Base-by-base conservation (phyloP, 2,113 vertebrate genomes). In the Mesitornis unicolor region DNA sequence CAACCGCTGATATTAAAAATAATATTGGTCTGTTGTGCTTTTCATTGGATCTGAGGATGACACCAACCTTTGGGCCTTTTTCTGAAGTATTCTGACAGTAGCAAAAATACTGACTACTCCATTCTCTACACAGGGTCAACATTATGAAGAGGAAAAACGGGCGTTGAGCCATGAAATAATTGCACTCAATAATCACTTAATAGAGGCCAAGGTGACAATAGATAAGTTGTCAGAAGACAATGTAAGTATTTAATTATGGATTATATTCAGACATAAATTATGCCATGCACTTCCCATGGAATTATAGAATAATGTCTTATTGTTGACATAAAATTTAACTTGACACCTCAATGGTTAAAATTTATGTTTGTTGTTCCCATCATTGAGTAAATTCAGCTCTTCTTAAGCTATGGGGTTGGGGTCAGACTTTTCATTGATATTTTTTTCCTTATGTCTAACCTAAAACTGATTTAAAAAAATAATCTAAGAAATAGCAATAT, bases 161-260 rank as follows among this genome's bases (percentile, higher is more conserved):
- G 98, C 99, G 24, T 98, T 99, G 94, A 99, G 98, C 95, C 98
- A 99, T 22, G 99, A 99, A 98, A 99, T 99, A 70, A 98, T 99
- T 35, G 98, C 99, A 83, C 99, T 99, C 95, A 99, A 99, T 96
- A 99, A 99, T 96, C 99, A 99, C 96, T 98, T 99, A 93, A 98
- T 99, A 98, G 99, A 99, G 96, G 99, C 99, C 65, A 99, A 99
- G 97, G 98, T 99, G 97, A 99, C 99, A 31, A 99, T 99, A 67
- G 98, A 99, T 96, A 99, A 99, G 97, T 98, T 99, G 85, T 98
- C 98, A 63, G 99, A 99, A 97, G 99, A 99, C 97, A 99, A 99
- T 24, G 99, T 99, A 98, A 99, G 99, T 99, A 95, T 87, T 83
- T 84, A 65, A 90, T 61, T 71, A 63, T 48, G 35, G 9, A 61